Base-by-base conservation (phyloP, 2,113 vertebrate species). In the Ochotona curzoniae region DNA sequence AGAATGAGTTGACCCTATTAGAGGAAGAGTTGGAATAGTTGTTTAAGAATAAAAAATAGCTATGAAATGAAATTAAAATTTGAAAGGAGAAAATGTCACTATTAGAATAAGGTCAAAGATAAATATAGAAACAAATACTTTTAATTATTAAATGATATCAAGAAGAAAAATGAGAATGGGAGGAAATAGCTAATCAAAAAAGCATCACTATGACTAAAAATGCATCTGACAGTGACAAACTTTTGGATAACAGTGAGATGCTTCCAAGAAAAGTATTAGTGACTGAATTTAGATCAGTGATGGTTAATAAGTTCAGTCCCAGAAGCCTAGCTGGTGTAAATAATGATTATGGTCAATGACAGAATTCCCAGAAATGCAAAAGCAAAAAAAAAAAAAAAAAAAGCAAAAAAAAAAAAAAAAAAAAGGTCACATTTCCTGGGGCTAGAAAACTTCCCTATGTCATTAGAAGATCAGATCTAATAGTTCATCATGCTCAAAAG, bases 291-390 rank as follows among this genome's bases (percentile, higher is more conserved):
- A 98, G 98, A 84, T 98, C 98, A 0, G 92, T 99, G 87, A 98
- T 98, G 15, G 98, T 99, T 87, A 96, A 57, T 57, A 57, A 61
- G 6, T 93, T 97, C 18, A 80, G 91, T n/a, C 97, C 95, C 94
- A 97, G 63, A 64, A 98, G 71, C 96, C 70, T 76, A 0, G 32
- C 91, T 51, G 63, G 25, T 63, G 54, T 83, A 80, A 98, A 95
- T 87, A 84, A 7, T 51, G 91, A 94, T 91, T 97, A 96, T 20
- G 76, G 89, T 75, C 97, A 89, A 76, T 83, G 93, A 47, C 99
- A 98, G 87, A 99, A 99, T 96, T 99, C 99, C 96, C 99, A 99
- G 97, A 97, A 96, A 88, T 99, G 99, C 97, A 98, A 95, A 97
- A 99, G n/a, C n/a, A 44, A 44, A 44, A 44, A 44, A 44, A 44